These are phyloP conservation scores for Platygyra sinensis DNA, from an alignment of 64 coral and sea anemone genomes.

Conservation along the genomic window DNA sequence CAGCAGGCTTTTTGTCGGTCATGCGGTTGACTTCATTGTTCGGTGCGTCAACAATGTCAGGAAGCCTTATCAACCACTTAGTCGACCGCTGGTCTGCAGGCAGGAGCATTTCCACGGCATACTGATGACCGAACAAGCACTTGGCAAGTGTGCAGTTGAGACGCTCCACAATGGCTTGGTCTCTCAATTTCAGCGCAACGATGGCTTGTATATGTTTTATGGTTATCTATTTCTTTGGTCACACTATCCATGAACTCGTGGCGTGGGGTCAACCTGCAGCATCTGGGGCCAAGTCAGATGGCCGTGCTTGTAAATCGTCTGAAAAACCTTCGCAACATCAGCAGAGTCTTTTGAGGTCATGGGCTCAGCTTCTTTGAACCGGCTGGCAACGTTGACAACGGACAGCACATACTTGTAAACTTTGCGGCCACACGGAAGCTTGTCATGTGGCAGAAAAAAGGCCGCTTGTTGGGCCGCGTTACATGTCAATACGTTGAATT, in stretches of 20 bases:
- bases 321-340: constrained; percentile 33
- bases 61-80: too few relatives aligned
- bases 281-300: constrained; percentile 14
- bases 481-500: neutral
- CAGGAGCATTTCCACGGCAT: too few relatives aligned
- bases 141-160: too few relatives aligned
- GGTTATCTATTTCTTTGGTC: neutral
- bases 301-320: constrained; percentile 29
- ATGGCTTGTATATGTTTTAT: too few relatives aligned
- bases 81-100: too few relatives aligned
- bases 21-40: too few relatives aligned
- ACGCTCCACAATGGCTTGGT: too few relatives aligned
- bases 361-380: constrained; percentile 41
- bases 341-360: constrained; percentile 16
- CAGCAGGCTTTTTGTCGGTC: too few relatives aligned
- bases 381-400: constrained; percentile 19
- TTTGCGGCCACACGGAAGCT: neutral
- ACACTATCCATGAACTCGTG: constrained; percentile 50
- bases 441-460: constrained; percentile 18
- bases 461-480: constrained; percentile 41
- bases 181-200: too few relatives aligned
- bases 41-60: too few relatives aligned
- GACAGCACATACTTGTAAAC: constrained; percentile 52
- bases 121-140: too few relatives aligned
- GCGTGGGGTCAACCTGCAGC: constrained; percentile 38